Conservation (phyloP, 2,797 vertebrate genomes). For the Chromobotia macracanthus region DNA sequence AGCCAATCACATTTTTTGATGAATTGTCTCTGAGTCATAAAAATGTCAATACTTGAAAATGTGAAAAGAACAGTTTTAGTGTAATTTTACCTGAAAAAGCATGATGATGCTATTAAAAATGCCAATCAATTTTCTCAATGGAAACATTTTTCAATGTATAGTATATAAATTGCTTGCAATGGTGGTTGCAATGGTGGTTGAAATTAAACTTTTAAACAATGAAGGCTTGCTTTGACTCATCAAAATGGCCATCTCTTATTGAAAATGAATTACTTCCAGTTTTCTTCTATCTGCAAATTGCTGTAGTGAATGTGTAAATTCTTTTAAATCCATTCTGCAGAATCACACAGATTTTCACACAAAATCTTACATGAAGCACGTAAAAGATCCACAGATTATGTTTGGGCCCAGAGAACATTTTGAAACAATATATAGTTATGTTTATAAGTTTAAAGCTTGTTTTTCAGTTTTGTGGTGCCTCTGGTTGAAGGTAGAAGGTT, state of each 20-base stretch:
- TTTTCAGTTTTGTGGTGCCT: conserved; percentile 1
- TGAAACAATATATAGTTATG: background rate
- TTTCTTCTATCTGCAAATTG: background rate
- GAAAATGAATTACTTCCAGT: background rate
- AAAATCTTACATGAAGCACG: background rate
- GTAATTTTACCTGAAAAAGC: no score
- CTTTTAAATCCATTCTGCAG: background rate
- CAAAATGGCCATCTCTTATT: no score
- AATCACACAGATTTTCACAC: background rate
- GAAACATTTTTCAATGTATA: background rate
- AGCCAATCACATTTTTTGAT: no score
- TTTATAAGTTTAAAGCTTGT: background rate
- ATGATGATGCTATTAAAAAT: no score
- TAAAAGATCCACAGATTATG: background rate
- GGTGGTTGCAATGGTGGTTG: no score
- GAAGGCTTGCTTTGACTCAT: no score
- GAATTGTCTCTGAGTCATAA: no score
- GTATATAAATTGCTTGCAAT: background rate
- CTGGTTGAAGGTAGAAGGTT: conserved; percentile 60
- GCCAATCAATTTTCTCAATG: background rate
- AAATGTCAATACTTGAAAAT: no score
- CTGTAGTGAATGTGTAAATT: background rate
- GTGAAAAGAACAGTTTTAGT: no score
- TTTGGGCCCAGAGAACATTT: background rate
- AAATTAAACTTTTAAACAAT: no score